Evolutionary conservation across 2,797 vertebrate species (phyloP).

Genomic region (Pseudochirops corinnae): DNA sequence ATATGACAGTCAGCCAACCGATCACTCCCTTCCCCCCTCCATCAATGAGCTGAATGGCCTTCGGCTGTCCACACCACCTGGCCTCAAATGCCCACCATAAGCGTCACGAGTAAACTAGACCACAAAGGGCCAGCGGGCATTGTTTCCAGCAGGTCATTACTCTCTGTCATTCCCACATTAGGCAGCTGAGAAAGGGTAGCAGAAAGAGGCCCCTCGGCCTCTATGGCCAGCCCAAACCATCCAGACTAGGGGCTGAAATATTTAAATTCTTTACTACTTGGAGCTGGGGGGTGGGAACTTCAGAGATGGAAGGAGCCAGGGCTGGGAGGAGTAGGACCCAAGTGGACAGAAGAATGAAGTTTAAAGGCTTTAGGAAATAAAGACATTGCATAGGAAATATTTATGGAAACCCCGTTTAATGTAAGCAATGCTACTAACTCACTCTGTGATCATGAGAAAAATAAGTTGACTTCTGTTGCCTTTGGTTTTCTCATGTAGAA

Average conservation of each 20-base stretch:
- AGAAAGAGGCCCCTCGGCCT: neutral
- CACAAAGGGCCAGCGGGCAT: neutral
- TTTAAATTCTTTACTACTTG: neutral
- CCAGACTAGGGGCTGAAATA: neutral
- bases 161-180: constrained; percentile 10
- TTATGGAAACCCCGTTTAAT: neutral
- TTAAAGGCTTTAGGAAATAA: neutral
- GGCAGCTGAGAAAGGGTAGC: neutral
- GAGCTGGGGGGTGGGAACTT: neutral
- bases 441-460: neutral
- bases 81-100: neutral
- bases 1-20: neutral
- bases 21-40: neutral
- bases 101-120: neutral
- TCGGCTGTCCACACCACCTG: neutral
- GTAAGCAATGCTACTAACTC: neutral
- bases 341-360: neutral
- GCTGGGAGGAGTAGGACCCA: neutral
- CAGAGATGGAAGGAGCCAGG: neutral
- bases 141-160: neutral
- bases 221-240: neutral
- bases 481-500: neutral
- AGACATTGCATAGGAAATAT: neutral
- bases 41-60: neutral
- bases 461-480: neutral